These are phyloP conservation scores for Propithecus coquereli DNA, from an alignment of 2,113 vertebrate species.

Conservation along the genomic window DNA sequence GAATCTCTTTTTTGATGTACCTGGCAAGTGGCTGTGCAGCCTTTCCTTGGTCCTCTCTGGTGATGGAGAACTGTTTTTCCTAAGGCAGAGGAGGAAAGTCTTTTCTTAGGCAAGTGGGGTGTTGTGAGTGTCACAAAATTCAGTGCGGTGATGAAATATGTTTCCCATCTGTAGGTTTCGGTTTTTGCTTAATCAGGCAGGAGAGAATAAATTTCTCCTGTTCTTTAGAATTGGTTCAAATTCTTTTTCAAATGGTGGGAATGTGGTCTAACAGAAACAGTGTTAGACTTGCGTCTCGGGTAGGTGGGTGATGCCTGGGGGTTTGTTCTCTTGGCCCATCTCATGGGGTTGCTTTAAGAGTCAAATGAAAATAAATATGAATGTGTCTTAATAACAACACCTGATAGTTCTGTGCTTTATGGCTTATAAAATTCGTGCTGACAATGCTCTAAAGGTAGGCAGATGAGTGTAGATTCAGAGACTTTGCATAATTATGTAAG, in stretches of 20 bases:
- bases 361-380: neutral
- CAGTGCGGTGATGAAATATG: neutral
- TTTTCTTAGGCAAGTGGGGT: neutral
- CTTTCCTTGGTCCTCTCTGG: neutral
- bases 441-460: neutral
- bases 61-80: neutral
- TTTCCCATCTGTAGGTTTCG: slow-evolving; percentile 4
- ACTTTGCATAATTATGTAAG: neutral
- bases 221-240: neutral
- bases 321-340: neutral
- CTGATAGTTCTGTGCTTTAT: neutral
- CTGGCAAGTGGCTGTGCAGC: neutral
- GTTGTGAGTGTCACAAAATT: neutral
- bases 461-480: neutral
- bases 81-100: neutral
- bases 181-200: neutral
- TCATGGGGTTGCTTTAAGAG: neutral
- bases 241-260: neutral
- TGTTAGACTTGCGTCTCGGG: neutral
- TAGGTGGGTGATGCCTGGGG: neutral
- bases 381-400: neutral
- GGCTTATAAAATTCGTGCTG: neutral
- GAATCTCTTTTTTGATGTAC: neutral
- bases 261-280: neutral
- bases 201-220: neutral